Percentiles rank a stretch among this genome's conserved stretches.
These are phyloP conservation scores for Acromyrmex heyeri DNA, from an alignment of 1,140 invertebrate genomes.

Conservation along the genomic window DNA sequence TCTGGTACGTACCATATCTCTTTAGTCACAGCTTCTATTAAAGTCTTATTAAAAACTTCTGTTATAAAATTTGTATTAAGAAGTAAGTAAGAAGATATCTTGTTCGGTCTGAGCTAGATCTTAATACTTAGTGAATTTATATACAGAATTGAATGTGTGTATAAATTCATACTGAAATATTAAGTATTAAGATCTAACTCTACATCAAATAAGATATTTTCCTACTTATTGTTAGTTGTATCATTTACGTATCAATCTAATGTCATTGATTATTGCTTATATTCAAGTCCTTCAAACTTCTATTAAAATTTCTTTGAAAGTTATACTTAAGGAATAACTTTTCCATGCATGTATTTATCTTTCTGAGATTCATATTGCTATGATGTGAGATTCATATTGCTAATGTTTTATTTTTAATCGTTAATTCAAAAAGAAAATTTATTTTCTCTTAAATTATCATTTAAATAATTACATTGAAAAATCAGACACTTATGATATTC, in stretches of 20 bases:
- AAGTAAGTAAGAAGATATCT: too few relatives aligned
- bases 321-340: not conserved
- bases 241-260: too few relatives aligned
- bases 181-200: too few relatives aligned
- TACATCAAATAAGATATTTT: too few relatives aligned
- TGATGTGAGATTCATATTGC: not conserved
- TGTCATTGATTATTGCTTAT: not conserved
- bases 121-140: too few relatives aligned
- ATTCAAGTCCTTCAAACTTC: not conserved
- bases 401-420: not conserved
- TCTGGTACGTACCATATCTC: not conserved
- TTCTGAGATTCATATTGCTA: not conserved
- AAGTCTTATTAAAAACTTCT: not conserved
- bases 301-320: not conserved
- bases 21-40: not conserved
- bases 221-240: too few relatives aligned
- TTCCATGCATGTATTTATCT: not conserved
- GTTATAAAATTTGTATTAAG: too few relatives aligned
- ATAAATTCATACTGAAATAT: too few relatives aligned
- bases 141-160: too few relatives aligned
- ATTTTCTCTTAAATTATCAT: not conserved
- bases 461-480: not conserved
- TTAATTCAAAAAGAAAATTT: not conserved
- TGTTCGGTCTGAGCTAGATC: too few relatives aligned
- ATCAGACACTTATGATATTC: not conserved